Evolutionary conservation across 2,888 invertebrate genomes (phyloP).

Genomic region (Nasonovia ribisnigri): DNA sequence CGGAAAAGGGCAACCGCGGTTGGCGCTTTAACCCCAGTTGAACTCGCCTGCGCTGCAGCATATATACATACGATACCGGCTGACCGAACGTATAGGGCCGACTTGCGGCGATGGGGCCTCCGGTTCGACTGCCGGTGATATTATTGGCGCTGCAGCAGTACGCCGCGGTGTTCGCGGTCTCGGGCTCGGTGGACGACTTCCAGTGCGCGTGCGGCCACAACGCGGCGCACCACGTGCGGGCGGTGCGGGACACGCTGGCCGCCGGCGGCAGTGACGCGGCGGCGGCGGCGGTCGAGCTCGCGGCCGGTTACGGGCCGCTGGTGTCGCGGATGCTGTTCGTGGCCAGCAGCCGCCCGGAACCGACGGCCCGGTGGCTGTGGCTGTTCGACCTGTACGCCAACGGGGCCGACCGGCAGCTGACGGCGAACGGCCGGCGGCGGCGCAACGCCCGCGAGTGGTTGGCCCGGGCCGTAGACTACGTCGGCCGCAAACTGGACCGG

Average conservation of each 20-base stretch:
- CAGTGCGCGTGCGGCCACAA: conserved; percentile 55
- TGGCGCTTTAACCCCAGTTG: too few relatives aligned
- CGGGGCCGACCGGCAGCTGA: neutral
- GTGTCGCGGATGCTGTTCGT: conserved; percentile 38
- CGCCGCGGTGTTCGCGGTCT: neutral
- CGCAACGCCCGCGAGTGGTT: neutral
- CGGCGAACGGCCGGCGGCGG: neutral
- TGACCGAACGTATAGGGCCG: neutral
- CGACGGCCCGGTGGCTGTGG: conserved; percentile 60
- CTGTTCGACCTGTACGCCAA: conserved; percentile 44
- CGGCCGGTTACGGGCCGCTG: conserved; percentile 26
- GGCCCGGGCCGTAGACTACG: neutral
- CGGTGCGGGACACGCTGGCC: neutral
- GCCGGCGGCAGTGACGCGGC: neutral
- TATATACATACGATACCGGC: neutral
- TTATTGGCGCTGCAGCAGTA: neutral
- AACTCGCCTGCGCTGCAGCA: neutral
- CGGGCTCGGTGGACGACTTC: conserved; percentile 43
- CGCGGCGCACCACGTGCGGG: neutral
- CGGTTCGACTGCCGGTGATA: neutral
- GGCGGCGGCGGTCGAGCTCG: neutral
- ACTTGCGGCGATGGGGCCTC: neutral
- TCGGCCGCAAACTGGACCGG: neutral
- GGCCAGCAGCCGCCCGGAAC: conserved; percentile 3
- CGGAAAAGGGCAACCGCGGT: too few relatives aligned